phyloP scores from a whole-genome alignment of 2,888 invertebrate species.

The Hemistola chrysoprasaria region DNA sequence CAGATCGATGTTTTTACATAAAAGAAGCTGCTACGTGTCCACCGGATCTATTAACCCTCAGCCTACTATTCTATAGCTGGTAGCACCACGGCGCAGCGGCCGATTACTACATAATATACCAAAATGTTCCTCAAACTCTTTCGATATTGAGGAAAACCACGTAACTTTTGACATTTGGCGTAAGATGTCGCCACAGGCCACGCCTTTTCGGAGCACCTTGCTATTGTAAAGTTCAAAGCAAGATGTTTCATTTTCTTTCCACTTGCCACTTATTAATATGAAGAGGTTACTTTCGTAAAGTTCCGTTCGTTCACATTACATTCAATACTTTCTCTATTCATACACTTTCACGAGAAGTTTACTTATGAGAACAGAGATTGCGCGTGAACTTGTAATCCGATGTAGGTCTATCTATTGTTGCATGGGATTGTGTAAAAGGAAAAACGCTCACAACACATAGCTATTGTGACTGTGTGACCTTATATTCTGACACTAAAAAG shows the following conservation, averaged over 20 bases:
- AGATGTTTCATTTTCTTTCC: constrained; percentile 26
- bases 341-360: constrained; percentile 65
- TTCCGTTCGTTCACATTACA: constrained; percentile 46
- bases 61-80: too few species aligned
- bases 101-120: too few species aligned
- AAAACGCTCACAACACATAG: constrained; percentile 20
- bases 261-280: constrained; percentile 29
- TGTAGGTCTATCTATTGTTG: constrained; percentile 54
- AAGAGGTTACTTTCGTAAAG: constrained; percentile 59
- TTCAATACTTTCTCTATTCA: constrained; percentile 74
- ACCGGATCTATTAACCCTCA: too few species aligned
- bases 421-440: constrained; percentile 49
- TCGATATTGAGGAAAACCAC: too few species aligned
- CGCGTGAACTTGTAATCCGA: constrained; percentile 55
- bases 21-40: too few species aligned
- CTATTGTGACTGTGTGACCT: constrained; percentile 4
- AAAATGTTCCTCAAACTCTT: too few species aligned
- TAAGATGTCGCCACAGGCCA: too few species aligned
- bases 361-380: constrained; percentile 61
- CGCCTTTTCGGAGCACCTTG: too few species aligned
- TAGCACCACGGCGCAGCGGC: too few species aligned
- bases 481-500: not conserved
- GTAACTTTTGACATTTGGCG: too few species aligned
- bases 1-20: too few species aligned
- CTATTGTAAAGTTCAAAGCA: too few species aligned